A percentile compares a stretch with the other conserved stretches of the same genome.
phyloP scores from a whole-genome alignment of 2,797 vertebrate species.

The Catamblyrhynchus diadema region DNA sequence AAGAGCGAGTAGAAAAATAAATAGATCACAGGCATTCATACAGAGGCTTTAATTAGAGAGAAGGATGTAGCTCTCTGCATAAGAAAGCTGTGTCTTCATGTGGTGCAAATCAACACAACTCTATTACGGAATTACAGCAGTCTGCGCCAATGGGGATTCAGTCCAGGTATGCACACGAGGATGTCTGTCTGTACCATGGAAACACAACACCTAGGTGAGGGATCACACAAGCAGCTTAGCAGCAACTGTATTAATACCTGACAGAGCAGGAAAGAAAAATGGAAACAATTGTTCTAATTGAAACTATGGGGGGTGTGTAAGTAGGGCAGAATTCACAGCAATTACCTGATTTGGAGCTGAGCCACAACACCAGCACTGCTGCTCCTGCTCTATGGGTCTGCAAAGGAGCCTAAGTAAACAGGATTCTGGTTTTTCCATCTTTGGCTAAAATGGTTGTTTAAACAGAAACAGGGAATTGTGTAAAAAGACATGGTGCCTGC shows the following conservation, averaged over 20 bases:
- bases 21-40: background rate
- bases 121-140: background rate
- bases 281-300: constrained; percentile 64
- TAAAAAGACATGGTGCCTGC: background rate
- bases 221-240: constrained; percentile 11
- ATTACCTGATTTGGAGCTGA: constrained; percentile 55
- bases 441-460: background rate
- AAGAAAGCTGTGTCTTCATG: background rate
- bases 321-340: constrained; percentile 46
- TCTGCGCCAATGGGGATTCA: background rate
- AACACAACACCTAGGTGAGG: constrained; percentile 34
- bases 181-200: constrained; percentile 35
- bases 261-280: constrained; percentile 52
- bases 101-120: background rate
- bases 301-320: constrained; percentile 50
- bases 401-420: background rate
- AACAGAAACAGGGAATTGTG: background rate
- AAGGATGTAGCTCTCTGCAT: background rate
- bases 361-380: background rate
- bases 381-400: background rate
- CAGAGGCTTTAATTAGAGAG: background rate
- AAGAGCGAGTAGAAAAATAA: background rate
- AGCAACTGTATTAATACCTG: constrained; percentile 34
- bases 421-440: constrained; percentile 7
- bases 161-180: background rate